phyloP scores from a whole-genome alignment of 2,113 vertebrate genomes.

The Anser brachyrhynchus region DNA sequence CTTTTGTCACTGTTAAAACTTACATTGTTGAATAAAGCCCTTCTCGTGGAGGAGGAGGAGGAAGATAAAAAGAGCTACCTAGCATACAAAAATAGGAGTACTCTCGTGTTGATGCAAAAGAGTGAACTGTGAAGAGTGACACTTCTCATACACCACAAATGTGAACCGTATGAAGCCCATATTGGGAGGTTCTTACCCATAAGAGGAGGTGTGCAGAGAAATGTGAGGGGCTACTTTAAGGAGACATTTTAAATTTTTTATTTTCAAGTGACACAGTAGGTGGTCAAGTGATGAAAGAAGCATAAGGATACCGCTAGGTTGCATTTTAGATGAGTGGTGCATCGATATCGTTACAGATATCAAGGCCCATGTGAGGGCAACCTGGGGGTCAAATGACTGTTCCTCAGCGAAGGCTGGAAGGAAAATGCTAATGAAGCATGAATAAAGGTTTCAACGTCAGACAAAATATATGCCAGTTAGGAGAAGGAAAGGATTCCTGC shows the following conservation, averaged over 20 bases:
- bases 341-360: neutral
- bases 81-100: neutral
- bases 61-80: neutral
- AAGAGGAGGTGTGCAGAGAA: neutral
- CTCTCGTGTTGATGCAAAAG: neutral
- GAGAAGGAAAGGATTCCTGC: neutral
- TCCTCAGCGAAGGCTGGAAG: neutral
- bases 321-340: neutral
- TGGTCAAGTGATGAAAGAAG: neutral
- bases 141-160: neutral
- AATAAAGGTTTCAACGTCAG: neutral
- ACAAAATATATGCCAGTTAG: neutral
- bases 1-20: neutral
- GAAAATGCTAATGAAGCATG: neutral
- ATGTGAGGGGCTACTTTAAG: neutral
- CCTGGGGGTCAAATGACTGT: neutral
- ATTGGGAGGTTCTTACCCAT: neutral
- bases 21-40: neutral
- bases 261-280: neutral
- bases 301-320: fast-evolving
- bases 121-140: neutral
- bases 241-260: neutral
- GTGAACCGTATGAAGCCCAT: neutral
- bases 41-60: neutral
- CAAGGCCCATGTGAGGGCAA: neutral